phyloP scores from a whole-genome alignment of 2,113 vertebrate species.

The Bungarus multicinctus region DNA sequence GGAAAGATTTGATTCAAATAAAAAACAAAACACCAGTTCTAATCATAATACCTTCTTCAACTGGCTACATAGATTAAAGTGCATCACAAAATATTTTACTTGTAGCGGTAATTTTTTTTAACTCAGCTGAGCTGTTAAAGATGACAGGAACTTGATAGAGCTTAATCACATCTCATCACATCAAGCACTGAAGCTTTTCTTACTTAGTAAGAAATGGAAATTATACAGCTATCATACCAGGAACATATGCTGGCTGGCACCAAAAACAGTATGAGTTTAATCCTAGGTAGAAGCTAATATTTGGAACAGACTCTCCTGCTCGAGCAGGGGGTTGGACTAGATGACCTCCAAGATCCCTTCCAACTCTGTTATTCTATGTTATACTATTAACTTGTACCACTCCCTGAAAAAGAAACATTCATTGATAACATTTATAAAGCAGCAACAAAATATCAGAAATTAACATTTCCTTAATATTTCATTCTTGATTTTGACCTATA shows the following conservation, averaged over 20 bases:
- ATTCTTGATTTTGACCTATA: background rate
- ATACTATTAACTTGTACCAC: conserved; percentile 9
- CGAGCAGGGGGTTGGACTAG: no score
- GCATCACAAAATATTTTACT: conserved; percentile 6
- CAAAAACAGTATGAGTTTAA: background rate
- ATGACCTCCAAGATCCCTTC: no score
- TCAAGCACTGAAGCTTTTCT: conserved; percentile 48
- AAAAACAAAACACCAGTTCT: conserved; percentile 26
- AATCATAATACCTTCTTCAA: background rate
- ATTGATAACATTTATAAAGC: background rate
- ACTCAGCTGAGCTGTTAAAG: background rate
- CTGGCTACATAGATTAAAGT: conserved; percentile 34
- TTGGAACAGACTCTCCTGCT: no score
- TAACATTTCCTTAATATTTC: background rate
- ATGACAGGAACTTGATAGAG: conserved; percentile 38
- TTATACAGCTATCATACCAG: conserved; percentile 50
- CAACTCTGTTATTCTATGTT: no score
- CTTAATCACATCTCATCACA: conserved; percentile 59
- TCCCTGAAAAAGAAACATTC: conserved; percentile 10
- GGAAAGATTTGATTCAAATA: background rate
- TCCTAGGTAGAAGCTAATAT: no score
- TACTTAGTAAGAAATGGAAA: conserved; percentile 52
- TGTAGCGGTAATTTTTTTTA: background rate
- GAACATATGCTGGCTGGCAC: conserved; percentile 49
- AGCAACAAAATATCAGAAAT: background rate